A percentile compares a stretch with the other conserved stretches of the same genome.
These are phyloP conservation scores for Petrosia ficiformis DNA, from an alignment of 37 sponge, comb jelly and placozoan species.

Conservation along the genomic window DNA sequence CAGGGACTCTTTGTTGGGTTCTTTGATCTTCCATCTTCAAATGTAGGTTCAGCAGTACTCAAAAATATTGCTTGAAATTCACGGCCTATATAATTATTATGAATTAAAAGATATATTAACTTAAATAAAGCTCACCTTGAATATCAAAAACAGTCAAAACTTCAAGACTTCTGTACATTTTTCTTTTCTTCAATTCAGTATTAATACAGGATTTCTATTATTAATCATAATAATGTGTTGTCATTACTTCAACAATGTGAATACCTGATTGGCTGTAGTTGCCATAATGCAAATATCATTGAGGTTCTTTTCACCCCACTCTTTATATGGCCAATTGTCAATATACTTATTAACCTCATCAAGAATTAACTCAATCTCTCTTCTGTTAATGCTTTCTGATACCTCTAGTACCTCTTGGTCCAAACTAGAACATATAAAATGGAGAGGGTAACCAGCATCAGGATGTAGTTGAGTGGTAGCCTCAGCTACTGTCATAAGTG, in stretches of 20 bases:
- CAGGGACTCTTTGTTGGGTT: constrained; percentile 17
- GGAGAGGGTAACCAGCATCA: constrained; percentile 17
- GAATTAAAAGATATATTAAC: background rate
- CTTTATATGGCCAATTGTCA: constrained; percentile 32
- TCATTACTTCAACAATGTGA: too few relatives aligned
- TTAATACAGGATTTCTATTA: too few relatives aligned
- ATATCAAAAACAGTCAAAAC: constrained; percentile 33
- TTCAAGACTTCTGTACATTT: background rate
- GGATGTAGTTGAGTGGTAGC: constrained; percentile 13
- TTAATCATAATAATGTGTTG: too few relatives aligned
- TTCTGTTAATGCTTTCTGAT: background rate
- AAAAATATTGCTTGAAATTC: constrained; percentile 35
- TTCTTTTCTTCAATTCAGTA: background rate
- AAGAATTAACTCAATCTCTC: constrained; percentile 13
- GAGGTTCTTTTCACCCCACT: constrained; percentile 22
- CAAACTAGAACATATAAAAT: constrained; percentile 25
- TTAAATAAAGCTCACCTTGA: constrained; percentile 35
- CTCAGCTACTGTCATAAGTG: constrained; percentile 5
- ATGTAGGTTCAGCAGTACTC: constrained; percentile 24
- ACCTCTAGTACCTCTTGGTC: background rate
- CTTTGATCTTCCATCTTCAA: constrained; percentile 1
- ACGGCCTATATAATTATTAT: constrained; percentile 15
- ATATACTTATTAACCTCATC: constrained; percentile 15
- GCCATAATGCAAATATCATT: constrained; percentile 42
- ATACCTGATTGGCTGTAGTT: constrained; percentile 41